These are phyloP conservation scores for Blastobasis lacticolella DNA, from an alignment of 2,888 invertebrate genomes.

Conservation along the genomic window DNA sequence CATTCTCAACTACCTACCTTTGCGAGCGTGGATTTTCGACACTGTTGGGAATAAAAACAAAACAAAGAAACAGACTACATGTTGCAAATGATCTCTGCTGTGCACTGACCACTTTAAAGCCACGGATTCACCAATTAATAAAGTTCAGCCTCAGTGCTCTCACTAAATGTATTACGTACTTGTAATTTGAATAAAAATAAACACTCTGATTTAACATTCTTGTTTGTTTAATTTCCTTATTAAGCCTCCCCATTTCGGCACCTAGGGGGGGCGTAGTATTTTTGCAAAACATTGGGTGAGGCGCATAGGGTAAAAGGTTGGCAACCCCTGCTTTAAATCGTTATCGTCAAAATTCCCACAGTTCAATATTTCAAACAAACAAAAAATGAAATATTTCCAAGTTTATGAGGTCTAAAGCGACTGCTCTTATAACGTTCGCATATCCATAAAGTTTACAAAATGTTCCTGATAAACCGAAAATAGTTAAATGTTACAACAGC, in stretches of 20 bases:
- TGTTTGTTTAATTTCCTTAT: neutral
- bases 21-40: slow-evolving; percentile 1
- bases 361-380: no score
- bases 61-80: neutral
- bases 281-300: slow-evolving; percentile 1
- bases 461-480: no score
- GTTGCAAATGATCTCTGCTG: neutral
- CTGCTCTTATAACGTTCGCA: no score
- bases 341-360: no score
- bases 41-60: no score
- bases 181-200: neutral
- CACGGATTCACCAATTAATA: neutral
- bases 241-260: neutral
- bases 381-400: no score
- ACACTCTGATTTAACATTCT: neutral
- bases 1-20: slow-evolving; percentile 3
- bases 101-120: neutral
- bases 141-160: neutral
- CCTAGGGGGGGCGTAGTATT: neutral
- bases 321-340: neutral
- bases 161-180: neutral
- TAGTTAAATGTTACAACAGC: no score
- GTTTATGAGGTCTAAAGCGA: no score
- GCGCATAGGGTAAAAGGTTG: slow-evolving; percentile 1
- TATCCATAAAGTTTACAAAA: no score